Conservation (phyloP, 2,797 vertebrate species). For the Naso thynnoides region DNA sequence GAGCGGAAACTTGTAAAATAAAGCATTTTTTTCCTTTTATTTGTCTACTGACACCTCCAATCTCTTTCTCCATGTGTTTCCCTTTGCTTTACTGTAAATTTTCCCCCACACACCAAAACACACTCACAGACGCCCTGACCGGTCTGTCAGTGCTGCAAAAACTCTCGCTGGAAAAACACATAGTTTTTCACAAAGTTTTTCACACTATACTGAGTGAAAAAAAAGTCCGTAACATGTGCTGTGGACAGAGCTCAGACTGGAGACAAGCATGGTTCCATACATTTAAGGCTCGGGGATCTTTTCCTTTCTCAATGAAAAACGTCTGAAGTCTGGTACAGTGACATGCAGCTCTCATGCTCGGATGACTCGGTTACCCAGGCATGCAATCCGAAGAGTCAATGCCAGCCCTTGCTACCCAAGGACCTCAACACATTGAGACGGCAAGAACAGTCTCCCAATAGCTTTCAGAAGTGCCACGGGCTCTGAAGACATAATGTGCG, state of each 20-base stretch:
- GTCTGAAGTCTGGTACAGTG: conserved; percentile 46
- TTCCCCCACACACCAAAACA: neutral
- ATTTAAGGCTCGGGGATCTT: conserved; percentile 21
- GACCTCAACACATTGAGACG: conserved; percentile 62
- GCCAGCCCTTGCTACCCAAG: conserved; percentile 60
- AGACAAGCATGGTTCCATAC: conserved; percentile 58
- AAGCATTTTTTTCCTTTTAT: neutral
- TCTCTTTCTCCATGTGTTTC: neutral
- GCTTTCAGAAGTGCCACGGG: conserved; percentile 79
- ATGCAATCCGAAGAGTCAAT: conserved; percentile 74
- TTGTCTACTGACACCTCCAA: neutral
- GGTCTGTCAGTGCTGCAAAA: too few species aligned
- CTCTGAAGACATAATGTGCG: conserved; percentile 17
- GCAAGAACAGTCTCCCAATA: conserved; percentile 71
- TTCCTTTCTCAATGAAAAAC: conserved; percentile 41
- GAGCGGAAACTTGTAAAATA: conserved; percentile 6
- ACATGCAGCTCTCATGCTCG: conserved; percentile 84
- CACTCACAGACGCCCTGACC: neutral
- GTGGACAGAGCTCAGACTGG: neutral
- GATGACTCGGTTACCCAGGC: conserved; percentile 63
- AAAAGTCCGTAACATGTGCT: neutral
- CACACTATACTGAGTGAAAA: neutral
- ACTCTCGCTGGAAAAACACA: too few species aligned
- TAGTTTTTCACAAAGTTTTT: too few species aligned
- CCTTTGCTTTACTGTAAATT: conserved; percentile 6